These are phyloP conservation scores for Thermophis baileyi DNA, from an alignment of 2,113 vertebrate species.

Conservation along the genomic window DNA sequence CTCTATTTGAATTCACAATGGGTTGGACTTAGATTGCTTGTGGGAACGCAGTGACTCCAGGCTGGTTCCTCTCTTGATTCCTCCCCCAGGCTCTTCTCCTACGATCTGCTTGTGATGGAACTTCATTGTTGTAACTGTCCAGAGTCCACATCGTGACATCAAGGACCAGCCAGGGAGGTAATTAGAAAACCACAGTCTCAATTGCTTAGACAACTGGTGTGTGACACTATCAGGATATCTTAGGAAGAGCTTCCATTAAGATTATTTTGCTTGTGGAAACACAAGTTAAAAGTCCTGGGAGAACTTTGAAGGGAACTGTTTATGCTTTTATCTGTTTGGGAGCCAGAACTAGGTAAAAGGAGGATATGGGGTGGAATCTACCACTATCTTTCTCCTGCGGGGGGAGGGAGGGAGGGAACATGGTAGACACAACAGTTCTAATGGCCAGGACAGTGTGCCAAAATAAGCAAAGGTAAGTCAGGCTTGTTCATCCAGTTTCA, in stretches of 20 bases:
- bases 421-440: background rate
- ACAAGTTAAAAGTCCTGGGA: background rate
- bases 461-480: background rate
- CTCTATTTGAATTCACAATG: background rate
- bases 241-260: background rate
- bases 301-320: background rate
- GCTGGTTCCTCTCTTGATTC: background rate
- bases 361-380: background rate
- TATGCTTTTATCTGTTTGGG: background rate
- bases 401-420: background rate
- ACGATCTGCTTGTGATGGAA: background rate
- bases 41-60: background rate
- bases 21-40: background rate
- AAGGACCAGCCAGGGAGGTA: background rate
- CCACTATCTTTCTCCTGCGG: background rate
- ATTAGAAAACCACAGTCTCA: background rate
- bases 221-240: background rate
- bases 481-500: background rate
- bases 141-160: background rate
- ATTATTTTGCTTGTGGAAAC: background rate
- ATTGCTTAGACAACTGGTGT: background rate
- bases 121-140: background rate
- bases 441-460: background rate
- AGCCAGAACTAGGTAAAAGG: background rate
- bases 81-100: background rate